Conservation (phyloP, 2,797 vertebrate species). For the Pseudomugil gertrudae region DNA sequence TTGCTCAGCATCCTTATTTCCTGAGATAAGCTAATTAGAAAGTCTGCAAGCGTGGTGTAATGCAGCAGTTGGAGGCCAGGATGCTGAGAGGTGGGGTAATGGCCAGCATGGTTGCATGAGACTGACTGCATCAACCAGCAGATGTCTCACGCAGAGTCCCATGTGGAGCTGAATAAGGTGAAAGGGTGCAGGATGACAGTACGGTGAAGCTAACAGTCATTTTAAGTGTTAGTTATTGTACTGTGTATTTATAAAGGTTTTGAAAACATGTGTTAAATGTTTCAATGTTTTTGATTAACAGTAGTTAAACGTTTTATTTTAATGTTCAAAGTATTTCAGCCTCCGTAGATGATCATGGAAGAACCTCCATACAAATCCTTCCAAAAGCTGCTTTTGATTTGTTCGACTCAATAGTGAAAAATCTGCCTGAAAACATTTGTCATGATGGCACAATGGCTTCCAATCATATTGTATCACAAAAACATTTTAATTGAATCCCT, state of each 20-base stretch:
- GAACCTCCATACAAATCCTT: background rate
- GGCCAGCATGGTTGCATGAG: conserved; percentile 59
- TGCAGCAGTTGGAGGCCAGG: conserved; percentile 74
- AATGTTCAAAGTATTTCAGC: too few species aligned
- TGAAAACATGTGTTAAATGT: too few species aligned
- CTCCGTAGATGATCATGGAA: too few species aligned
- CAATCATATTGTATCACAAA: background rate
- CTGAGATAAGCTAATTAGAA: conserved; percentile 79
- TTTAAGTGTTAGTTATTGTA: conserved; percentile 2
- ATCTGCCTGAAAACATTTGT: too few species aligned
- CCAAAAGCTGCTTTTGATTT: background rate
- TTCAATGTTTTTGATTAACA: too few species aligned
- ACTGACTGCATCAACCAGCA: conserved; percentile 66
- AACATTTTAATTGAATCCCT: background rate
- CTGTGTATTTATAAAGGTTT: background rate
- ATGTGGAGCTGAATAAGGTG: conserved; percentile 21
- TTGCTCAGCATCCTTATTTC: conserved; percentile 79
- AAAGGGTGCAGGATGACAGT: conserved; percentile 14
- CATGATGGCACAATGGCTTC: background rate
- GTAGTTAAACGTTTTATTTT: too few species aligned
- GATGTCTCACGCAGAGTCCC: conserved; percentile 58
- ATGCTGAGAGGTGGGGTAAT: conserved; percentile 50
- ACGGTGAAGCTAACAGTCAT: background rate
- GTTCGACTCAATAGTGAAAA: background rate
- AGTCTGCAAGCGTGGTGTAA: conserved; percentile 76